A percentile compares a stretch with the other conserved stretches of the same genome.
These are phyloP conservation scores for Theropithecus gelada DNA, from an alignment of 2,113 vertebrate species.

Conservation along the genomic window DNA sequence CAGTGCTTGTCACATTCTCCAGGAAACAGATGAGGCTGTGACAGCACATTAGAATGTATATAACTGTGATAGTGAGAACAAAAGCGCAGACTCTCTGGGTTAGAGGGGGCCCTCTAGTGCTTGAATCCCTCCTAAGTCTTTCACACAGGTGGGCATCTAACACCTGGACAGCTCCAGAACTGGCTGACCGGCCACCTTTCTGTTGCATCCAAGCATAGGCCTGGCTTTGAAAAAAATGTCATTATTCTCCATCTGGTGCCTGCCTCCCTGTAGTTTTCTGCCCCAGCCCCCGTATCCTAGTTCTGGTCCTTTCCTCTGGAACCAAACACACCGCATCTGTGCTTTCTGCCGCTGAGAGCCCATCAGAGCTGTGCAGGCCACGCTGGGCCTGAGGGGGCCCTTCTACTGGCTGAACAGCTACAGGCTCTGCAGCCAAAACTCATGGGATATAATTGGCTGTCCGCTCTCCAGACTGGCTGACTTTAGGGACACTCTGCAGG, in stretches of 20 bases:
- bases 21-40: slow-evolving; percentile 35
- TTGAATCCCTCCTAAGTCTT: not conserved
- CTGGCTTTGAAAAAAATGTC: not conserved
- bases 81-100: not conserved
- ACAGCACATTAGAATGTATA: not conserved
- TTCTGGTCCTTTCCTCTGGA: not conserved
- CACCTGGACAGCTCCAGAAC: not conserved
- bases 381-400: not conserved
- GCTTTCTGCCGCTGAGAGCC: not conserved
- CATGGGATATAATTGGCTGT: fast-evolving
- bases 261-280: not conserved
- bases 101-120: not conserved
- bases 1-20: slow-evolving; percentile 53
- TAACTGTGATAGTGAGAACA: not conserved
- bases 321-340: not conserved
- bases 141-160: not conserved
- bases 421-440: not conserved
- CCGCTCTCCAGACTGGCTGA: too few species aligned
- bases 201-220: not conserved
- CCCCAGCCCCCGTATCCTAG: not conserved
- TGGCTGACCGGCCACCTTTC: not conserved
- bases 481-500: not conserved
- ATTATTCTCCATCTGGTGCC: not conserved
- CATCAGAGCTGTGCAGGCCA: not conserved
- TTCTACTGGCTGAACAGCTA: not conserved